These are phyloP conservation scores for Halisarca cf. caerulea DNA, from an alignment of 37 sponge, comb jelly and placozoan genomes.

Conservation along the genomic window DNA sequence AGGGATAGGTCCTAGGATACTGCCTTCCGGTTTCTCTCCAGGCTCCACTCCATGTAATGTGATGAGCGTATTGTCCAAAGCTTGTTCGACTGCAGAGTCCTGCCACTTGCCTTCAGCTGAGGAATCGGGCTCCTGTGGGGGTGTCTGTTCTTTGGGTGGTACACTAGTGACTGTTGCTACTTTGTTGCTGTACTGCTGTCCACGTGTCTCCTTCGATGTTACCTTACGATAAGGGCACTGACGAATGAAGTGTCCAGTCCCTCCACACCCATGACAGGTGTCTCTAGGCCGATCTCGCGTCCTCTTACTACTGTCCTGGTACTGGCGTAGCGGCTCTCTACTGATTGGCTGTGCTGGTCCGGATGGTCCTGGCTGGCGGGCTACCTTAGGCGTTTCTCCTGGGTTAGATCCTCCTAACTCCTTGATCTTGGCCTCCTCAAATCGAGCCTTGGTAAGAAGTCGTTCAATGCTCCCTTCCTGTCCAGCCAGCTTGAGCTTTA, in stretches of 20 bases:
- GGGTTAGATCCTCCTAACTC: not conserved
- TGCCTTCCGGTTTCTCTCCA: not conserved
- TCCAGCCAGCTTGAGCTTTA: constrained; percentile 33
- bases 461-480: constrained; percentile 3
- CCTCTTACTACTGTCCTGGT: not conserved
- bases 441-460: constrained; percentile 19
- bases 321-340: too few relatives aligned
- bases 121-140: too few relatives aligned
- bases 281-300: not conserved
- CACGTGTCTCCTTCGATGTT: not conserved
- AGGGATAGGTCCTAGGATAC: not conserved
- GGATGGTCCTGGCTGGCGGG: too few relatives aligned
- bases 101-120: too few relatives aligned
- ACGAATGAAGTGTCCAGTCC: not conserved
- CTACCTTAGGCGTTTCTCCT: too few relatives aligned
- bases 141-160: too few relatives aligned
- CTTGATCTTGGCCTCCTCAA: constrained; percentile 37
- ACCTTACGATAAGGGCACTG: not conserved
- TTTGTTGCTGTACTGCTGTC: not conserved
- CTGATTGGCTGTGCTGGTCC: too few relatives aligned
- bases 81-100: not conserved
- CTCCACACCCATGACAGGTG: not conserved
- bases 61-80: not conserved
- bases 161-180: not conserved
- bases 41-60: not conserved